phyloP scores from a whole-genome alignment of 30 jellyfish, hydroid and myxozoan genomes.

The Mastigias papua region DNA sequence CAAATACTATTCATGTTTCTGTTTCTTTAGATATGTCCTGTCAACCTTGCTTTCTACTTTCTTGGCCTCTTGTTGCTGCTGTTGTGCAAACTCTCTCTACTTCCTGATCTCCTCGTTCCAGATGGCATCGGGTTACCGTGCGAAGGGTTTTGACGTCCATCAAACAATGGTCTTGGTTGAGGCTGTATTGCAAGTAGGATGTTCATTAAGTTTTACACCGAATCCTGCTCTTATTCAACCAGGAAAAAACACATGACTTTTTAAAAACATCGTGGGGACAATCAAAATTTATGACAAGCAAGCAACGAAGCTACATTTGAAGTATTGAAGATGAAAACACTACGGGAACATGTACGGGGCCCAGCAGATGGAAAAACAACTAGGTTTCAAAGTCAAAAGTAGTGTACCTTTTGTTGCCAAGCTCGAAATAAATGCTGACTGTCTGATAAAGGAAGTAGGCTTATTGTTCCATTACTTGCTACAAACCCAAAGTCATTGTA shows the following conservation, averaged over 20 bases:
- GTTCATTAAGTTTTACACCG: background rate
- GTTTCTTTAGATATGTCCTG: background rate
- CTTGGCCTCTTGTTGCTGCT: conserved; percentile 56
- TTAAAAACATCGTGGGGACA: background rate
- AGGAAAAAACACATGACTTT: background rate
- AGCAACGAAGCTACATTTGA: background rate
- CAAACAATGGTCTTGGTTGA: conserved; percentile 67
- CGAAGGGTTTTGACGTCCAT: conserved; percentile 35
- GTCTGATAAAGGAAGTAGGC: no score
- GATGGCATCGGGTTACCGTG: conserved; percentile 35
- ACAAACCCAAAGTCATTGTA: no score
- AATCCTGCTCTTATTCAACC: background rate
- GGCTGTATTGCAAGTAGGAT: conserved; percentile 22
- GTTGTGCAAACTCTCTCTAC: conserved; percentile 26
- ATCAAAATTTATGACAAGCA: background rate
- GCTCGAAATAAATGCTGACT: no score
- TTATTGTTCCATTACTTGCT: no score
- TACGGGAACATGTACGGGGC: background rate
- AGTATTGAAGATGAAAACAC: background rate
- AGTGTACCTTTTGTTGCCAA: no score
- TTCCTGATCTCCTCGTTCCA: conserved; percentile 56
- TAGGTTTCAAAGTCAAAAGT: no score
- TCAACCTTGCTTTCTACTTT: background rate
- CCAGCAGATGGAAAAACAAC: background rate
- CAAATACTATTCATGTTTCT: background rate